Percentiles rank a stretch among this genome's conserved stretches.
phyloP scores from a whole-genome alignment of 2,113 vertebrate genomes.

The Hippoglossus stenolepis region DNA sequence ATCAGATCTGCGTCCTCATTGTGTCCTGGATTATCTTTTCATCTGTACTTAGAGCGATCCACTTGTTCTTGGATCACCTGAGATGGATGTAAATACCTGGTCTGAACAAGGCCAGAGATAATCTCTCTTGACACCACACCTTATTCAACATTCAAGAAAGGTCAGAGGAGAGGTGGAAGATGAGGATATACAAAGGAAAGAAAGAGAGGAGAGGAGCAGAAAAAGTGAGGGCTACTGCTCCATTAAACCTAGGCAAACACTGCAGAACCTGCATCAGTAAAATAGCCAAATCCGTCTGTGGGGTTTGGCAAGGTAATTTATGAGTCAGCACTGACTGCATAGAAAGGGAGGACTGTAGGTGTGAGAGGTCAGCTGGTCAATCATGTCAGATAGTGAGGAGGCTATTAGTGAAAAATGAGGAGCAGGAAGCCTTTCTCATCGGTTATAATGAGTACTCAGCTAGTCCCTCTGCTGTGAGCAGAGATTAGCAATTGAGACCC shows the following conservation, averaged over 20 bases:
- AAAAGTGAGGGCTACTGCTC: slow-evolving; percentile 7
- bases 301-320: neutral
- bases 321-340: no score
- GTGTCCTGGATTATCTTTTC: no score
- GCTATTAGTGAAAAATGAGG: slow-evolving; percentile 37
- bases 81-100: no score
- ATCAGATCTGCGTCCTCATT: no score
- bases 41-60: no score
- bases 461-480: slow-evolving; percentile 8
- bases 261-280: neutral
- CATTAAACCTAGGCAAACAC: neutral
- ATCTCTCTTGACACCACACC: slow-evolving; percentile 8
- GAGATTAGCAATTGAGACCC: slow-evolving; percentile 45
- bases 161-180: neutral
- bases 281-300: neutral
- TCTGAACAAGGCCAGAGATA: no score
- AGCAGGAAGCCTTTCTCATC: slow-evolving; percentile 29
- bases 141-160: slow-evolving; percentile 46
- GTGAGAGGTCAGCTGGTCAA: slow-evolving; percentile 3
- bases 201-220: neutral
- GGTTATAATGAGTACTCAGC: slow-evolving; percentile 17
- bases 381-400: slow-evolving; percentile 16
- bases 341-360: no score
- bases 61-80: no score
- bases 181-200: neutral